Percentiles rank a stretch among this genome's conserved stretches.
phyloP scores from a whole-genome alignment of 2,797 vertebrate genomes.

The Esox lucius region DNA sequence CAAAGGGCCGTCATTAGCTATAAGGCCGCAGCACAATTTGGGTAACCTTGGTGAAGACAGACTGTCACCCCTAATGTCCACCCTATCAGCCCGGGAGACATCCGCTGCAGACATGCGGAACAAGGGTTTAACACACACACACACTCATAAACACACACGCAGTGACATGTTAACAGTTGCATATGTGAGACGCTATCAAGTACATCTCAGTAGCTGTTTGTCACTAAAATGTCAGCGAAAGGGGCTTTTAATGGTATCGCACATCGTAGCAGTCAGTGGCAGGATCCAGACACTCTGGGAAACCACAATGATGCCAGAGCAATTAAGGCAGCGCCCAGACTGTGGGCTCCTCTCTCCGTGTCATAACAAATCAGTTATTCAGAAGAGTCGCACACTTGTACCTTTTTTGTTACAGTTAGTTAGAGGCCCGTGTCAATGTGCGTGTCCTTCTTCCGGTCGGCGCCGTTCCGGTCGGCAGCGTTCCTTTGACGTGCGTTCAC shows the following conservation, averaged over 20 bases:
- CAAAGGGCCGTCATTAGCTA: conserved; percentile 89
- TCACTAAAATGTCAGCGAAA: conserved; percentile 89
- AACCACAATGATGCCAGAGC: conserved; percentile 74
- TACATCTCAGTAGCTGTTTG: conserved; percentile 90
- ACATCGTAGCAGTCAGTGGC: conserved; percentile 82
- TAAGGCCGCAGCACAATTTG: conserved; percentile 87
- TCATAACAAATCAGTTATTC: conserved; percentile 77
- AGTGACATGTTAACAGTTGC: conserved; percentile 86
- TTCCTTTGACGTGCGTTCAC: background rate
- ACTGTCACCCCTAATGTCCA: conserved; percentile 89
- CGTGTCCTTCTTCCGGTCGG: conserved; percentile 24
- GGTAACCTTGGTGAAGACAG: conserved; percentile 93
- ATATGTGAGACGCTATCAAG: conserved; percentile 86
- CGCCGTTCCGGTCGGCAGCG: background rate
- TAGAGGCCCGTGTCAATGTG: conserved; percentile 48
- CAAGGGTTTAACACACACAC: conserved; percentile 67
- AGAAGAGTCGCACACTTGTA: conserved; percentile 64
- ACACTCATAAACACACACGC: conserved; percentile 11
- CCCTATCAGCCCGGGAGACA: conserved; percentile 87
- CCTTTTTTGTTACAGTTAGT: conserved; percentile 65
- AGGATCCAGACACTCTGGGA: conserved; percentile 82
- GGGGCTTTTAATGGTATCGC: conserved; percentile 88
- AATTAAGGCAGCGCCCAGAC: conserved; percentile 77
- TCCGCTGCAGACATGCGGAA: conserved; percentile 80
- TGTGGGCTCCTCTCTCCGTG: conserved; percentile 64